Evolutionary conservation across 2,797 vertebrate species (phyloP).

Genomic region (Aphelocoma californica): DNA sequence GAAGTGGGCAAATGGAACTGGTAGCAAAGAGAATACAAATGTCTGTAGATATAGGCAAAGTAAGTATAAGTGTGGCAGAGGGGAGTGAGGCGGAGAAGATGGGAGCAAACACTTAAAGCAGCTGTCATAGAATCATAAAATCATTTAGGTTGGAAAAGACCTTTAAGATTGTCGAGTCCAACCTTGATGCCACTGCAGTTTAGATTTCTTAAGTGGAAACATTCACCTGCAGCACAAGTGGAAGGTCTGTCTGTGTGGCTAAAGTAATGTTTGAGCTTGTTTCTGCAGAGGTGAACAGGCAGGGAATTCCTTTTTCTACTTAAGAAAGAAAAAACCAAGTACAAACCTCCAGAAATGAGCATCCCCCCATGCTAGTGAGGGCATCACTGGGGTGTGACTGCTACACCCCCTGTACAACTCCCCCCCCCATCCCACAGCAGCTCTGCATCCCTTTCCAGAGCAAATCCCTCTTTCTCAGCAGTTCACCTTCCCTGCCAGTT

Average conservation of each 20-base stretch:
- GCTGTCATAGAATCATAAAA: not conserved
- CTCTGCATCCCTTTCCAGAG: not conserved
- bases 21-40: not conserved
- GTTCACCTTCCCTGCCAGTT: not conserved
- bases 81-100: not conserved
- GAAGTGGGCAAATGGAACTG: not conserved
- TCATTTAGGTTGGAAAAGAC: not conserved
- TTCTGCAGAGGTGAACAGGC: not conserved
- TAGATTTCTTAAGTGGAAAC: not conserved
- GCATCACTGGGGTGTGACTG: not conserved
- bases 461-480: constrained; percentile 5
- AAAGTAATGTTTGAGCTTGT: not conserved
- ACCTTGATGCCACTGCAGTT: not conserved
- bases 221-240: not conserved
- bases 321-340: not conserved
- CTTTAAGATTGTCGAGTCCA: not conserved
- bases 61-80: not conserved
- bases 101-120: not conserved
- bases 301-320: not conserved
- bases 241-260: not conserved
- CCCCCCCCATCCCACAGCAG: not conserved
- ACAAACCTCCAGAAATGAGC: not conserved
- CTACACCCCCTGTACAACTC: too few relatives aligned
- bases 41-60: not conserved
- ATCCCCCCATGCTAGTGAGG: rapidly evolving